Percentiles rank a stretch among this genome's conserved stretches.
phyloP scores from a whole-genome alignment of 2,113 vertebrate species.

The Bos indicus region DNA sequence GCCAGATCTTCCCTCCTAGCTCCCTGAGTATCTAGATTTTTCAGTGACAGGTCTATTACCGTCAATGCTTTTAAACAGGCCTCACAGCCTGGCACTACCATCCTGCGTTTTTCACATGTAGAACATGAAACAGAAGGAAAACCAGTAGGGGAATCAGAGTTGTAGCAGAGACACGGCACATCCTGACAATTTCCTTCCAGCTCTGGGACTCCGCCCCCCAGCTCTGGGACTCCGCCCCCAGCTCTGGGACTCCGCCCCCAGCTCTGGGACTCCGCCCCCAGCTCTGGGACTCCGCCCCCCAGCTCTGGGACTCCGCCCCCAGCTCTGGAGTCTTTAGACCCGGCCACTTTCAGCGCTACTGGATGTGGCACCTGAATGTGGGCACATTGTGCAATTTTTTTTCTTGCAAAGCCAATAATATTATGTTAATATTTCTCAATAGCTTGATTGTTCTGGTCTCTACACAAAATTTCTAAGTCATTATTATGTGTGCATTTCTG shows the following conservation, averaged over 20 bases:
- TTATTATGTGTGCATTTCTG: background rate
- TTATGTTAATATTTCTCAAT: background rate
- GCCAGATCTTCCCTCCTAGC: background rate
- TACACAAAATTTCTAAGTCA: background rate
- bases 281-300: fast-evolving
- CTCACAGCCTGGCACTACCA: too few species aligned
- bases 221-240: fast-evolving
- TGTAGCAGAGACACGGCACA: fast-evolving
- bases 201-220: too few species aligned
- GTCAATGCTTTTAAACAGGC: background rate
- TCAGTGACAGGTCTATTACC: fast-evolving
- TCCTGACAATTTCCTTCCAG: fast-evolving
- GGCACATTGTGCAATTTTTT: background rate
- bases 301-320: background rate
- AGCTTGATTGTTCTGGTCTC: background rate
- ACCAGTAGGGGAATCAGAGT: too few species aligned
- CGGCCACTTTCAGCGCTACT: fast-evolving
- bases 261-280: too few species aligned
- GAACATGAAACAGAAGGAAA: background rate
- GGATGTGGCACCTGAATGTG: background rate
- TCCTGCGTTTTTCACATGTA: fast-evolving
- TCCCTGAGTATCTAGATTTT: background rate
- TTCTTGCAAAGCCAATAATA: background rate
- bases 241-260: background rate
- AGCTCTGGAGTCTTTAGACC: too few species aligned